Evolutionary conservation across 1,140 invertebrate species (phyloP).

Genomic region (Meteorus sp.): DNA sequence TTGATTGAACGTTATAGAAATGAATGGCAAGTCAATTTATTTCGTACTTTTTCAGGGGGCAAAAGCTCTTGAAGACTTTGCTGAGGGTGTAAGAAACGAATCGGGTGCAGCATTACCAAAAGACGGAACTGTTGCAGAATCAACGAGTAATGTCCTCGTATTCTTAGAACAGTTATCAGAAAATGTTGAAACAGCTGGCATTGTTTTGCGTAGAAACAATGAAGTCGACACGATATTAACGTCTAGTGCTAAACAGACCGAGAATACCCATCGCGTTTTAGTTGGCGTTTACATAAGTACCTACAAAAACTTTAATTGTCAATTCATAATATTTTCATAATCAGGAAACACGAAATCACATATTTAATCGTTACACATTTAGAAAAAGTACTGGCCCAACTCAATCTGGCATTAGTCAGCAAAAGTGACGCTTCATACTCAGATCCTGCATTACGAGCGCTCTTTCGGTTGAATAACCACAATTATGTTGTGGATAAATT

Average conservation of each 20-base stretch:
- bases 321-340: neutral
- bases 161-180: conserved; percentile 83
- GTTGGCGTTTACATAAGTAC: conserved; percentile 80
- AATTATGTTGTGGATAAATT: conserved; percentile 91
- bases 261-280: conserved; percentile 63
- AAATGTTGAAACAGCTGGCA: conserved; percentile 76
- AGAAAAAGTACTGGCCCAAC: conserved; percentile 84
- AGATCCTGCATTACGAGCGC: conserved; percentile 78
- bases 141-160: conserved; percentile 90
- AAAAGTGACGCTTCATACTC: conserved; percentile 82
- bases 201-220: conserved; percentile 61
- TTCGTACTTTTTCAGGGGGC: conserved; percentile 65
- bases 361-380: conserved; percentile 38
- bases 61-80: conserved; percentile 90
- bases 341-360: neutral
- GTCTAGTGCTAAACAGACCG: conserved; percentile 57
- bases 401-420: conserved; percentile 80
- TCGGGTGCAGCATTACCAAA: conserved; percentile 81
- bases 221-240: conserved; percentile 59
- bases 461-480: conserved; percentile 90
- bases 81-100: conserved; percentile 86
- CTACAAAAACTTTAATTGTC: conserved; percentile 41
- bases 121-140: conserved; percentile 95
- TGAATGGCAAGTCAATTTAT: too few relatives aligned
- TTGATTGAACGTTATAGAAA: neutral